Evolutionary conservation across 2,888 invertebrate genomes (phyloP).

Genomic region (Mythimna lalbum): DNA sequence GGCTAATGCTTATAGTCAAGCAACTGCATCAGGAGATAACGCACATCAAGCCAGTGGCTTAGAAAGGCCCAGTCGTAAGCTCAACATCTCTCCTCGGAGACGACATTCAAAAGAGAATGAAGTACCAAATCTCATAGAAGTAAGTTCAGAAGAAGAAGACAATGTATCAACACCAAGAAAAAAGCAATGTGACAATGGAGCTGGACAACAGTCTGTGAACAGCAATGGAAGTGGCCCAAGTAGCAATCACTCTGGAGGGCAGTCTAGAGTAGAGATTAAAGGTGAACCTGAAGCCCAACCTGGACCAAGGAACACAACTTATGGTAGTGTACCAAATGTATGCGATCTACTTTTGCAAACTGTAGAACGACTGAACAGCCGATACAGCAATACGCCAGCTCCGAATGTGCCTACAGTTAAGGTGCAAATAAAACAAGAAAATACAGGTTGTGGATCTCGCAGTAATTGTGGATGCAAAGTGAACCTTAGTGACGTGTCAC

Average conservation of each 20-base stretch:
- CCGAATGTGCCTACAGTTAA: slow-evolving; percentile 41
- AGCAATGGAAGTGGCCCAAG: slow-evolving; percentile 53
- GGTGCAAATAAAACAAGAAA: slow-evolving; percentile 72
- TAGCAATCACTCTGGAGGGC: slow-evolving; percentile 50
- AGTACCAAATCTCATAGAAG: slow-evolving; percentile 82
- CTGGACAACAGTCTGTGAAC: slow-evolving; percentile 40
- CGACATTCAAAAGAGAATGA: slow-evolving; percentile 84
- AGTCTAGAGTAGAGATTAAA: slow-evolving; percentile 74
- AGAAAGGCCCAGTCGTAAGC: slow-evolving; percentile 85
- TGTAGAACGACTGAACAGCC: slow-evolving; percentile 49
- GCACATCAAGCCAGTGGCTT: slow-evolving; percentile 67
- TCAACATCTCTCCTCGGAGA: slow-evolving; percentile 86
- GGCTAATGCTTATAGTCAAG: slow-evolving; percentile 57
- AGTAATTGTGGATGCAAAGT: slow-evolving; percentile 61
- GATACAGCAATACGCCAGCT: slow-evolving; percentile 49
- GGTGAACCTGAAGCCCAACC: slow-evolving; percentile 75
- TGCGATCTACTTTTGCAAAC: slow-evolving; percentile 54
- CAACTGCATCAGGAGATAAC: slow-evolving; percentile 44
- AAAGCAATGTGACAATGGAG: slow-evolving; percentile 75
- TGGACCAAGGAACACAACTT: slow-evolving; percentile 57
- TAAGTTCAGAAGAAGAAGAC: slow-evolving; percentile 89
- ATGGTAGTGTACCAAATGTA: slow-evolving; percentile 51
- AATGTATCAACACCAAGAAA: slow-evolving; percentile 77
- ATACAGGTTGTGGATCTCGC: slow-evolving; percentile 56
- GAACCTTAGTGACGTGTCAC: slow-evolving; percentile 52